phyloP scores from a whole-genome alignment of 1,140 invertebrate genomes.

The Zaprionus capensis region DNA sequence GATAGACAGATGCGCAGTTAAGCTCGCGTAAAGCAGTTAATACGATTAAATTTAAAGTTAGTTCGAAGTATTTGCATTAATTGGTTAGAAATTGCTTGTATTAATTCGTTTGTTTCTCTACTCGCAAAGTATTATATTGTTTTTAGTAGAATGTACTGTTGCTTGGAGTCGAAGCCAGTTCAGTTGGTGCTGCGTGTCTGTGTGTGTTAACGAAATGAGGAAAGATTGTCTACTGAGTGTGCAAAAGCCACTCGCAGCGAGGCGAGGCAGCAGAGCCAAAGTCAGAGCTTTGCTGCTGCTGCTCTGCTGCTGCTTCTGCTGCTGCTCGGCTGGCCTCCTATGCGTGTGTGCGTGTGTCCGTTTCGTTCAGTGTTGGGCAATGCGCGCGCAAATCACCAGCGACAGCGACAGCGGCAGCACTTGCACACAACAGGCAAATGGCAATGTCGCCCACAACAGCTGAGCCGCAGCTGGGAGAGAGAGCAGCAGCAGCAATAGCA shows the following conservation, averaged over 20 bases:
- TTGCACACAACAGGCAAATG: constrained; percentile 59
- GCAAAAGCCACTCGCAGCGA: constrained; percentile 55
- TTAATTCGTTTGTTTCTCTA: constrained; percentile 8
- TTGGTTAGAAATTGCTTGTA: background rate
- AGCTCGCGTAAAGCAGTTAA: constrained; percentile 30
- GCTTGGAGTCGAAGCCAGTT: constrained; percentile 48
- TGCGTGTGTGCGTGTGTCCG: constrained; percentile 48
- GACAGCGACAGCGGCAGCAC: constrained; percentile 9
- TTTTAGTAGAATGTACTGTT: constrained; percentile 56
- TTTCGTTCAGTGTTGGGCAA: constrained; percentile 58
- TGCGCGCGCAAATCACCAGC: constrained; percentile 74
- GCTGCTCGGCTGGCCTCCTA: constrained; percentile 49
- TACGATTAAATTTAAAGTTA: background rate
- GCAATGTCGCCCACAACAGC: constrained; percentile 65
- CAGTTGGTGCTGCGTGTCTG: constrained; percentile 57
- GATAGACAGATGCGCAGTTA: constrained; percentile 37
- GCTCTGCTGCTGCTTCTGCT: constrained; percentile 21
- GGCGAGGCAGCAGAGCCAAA: constrained; percentile 45
- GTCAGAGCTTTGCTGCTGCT: constrained; percentile 29
- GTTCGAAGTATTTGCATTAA: constrained; percentile 1
- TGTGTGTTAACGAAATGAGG: constrained; percentile 81
- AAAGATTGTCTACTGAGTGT: constrained; percentile 81
- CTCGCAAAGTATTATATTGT: constrained; percentile 37
- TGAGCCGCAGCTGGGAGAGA: constrained; percentile 51
- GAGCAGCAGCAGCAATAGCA: background rate